Percentiles rank a stretch among this genome's conserved stretches.
Evolutionary conservation across 2,888 invertebrate genomes (phyloP).

Genomic region (Drosophila nr. fundita): DNA sequence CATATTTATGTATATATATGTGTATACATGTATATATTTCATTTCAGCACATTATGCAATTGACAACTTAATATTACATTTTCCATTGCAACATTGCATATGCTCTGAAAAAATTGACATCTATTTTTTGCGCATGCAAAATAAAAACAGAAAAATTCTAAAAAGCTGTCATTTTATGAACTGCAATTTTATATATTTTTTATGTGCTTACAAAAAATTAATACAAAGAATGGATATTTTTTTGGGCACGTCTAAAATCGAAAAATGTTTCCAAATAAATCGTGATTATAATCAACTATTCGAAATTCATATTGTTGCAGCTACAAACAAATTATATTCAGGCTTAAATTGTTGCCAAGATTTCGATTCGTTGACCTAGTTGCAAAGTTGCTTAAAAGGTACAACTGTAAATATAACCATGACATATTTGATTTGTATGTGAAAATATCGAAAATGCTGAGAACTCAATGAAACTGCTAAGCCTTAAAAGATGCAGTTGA

Average conservation of each 20-base stretch:
- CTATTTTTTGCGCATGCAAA: neutral
- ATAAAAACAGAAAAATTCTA: constrained; percentile 7
- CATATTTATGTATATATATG: constrained; percentile 1
- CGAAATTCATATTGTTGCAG: neutral
- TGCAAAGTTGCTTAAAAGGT: neutral
- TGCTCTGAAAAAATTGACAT: neutral
- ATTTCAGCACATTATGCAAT: constrained; percentile 29
- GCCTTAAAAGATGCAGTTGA: neutral
- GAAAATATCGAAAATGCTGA: neutral
- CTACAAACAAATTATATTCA: neutral
- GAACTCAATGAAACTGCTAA: neutral
- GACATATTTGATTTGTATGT: neutral
- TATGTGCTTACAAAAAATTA: neutral
- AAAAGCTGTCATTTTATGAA: constrained; percentile 22
- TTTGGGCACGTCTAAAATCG: neutral
- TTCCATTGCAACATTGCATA: constrained; percentile 3
- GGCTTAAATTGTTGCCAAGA: neutral
- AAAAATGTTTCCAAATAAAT: neutral
- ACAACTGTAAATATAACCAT: neutral
- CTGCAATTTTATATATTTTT: neutral
- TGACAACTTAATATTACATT: constrained; percentile 58
- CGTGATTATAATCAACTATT: neutral
- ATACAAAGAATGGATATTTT: neutral
- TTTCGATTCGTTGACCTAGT: neutral
- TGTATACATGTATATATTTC: neutral